A percentile compares a stretch with the other conserved stretches of the same genome.
Evolutionary conservation across 2,113 vertebrate species (phyloP).

Genomic region (Microcebus ravelobensis): DNA sequence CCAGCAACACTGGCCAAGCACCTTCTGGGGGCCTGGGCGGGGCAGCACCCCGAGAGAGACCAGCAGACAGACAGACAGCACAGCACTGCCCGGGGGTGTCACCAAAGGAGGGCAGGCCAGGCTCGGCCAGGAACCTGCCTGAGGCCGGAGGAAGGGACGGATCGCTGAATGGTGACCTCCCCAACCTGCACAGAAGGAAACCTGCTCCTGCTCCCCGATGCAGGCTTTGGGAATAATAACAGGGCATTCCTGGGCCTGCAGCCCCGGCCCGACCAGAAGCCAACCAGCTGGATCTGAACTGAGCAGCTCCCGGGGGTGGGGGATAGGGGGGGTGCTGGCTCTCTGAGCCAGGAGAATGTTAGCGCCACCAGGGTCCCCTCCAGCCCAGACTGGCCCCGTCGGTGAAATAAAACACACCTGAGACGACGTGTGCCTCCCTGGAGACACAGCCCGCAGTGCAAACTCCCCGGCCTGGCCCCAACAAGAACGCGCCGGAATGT

Average conservation of each 20-base stretch:
- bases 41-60: background rate
- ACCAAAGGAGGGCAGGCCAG: too few relatives aligned
- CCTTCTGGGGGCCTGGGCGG: background rate
- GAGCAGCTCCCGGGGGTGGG: background rate
- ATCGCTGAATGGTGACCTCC: background rate
- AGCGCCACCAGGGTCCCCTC: too few relatives aligned
- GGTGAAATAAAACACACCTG: too few relatives aligned
- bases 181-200: background rate
- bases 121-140: background rate
- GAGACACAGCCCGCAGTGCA: background rate
- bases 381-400: too few relatives aligned
- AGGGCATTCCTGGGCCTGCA: background rate
- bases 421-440: too few relatives aligned
- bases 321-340: too few relatives aligned
- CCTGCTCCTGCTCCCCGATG: background rate
- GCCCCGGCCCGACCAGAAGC: fast-evolving
- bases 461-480: background rate
- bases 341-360: fast-evolving
- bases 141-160: background rate
- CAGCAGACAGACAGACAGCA: background rate
- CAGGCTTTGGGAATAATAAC: background rate
- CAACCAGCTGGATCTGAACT: background rate
- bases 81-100: background rate
- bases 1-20: background rate
- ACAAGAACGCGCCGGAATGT: background rate